Evolutionary conservation across 53 echinoderm and acorn worm species (phyloP).

Genomic region (Temnopleurus reevesii): DNA sequence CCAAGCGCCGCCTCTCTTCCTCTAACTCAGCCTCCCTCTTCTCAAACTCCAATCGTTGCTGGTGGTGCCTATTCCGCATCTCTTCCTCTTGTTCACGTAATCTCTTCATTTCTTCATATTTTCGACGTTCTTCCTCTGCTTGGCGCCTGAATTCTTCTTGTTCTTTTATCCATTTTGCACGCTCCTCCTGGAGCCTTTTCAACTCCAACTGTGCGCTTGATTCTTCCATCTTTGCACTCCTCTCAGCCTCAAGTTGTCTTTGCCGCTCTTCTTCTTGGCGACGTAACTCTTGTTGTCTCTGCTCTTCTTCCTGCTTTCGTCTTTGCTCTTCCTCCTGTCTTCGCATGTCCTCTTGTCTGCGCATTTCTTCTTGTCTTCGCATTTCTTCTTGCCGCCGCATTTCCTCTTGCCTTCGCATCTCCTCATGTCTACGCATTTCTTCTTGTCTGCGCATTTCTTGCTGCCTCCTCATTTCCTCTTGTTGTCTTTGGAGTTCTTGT

Average conservation of each 20-base stretch:
- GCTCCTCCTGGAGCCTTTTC: constrained; percentile 44
- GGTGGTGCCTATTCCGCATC: constrained; percentile 70
- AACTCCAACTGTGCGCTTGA: constrained; percentile 18
- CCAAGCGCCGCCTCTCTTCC: constrained; percentile 79
- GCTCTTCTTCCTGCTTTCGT: constrained; percentile 49
- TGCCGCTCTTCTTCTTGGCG: constrained; percentile 1
- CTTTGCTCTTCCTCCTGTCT: constrained; percentile 60
- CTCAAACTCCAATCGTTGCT: constrained; percentile 84
- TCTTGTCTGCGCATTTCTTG: constrained; percentile 36
- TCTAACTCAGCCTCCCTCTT: constrained; percentile 83
- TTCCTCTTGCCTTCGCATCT: constrained; percentile 62
- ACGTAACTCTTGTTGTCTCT: background rate
- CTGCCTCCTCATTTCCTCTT: constrained; percentile 42
- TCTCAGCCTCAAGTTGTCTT: constrained; percentile 39
- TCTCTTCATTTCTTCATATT: constrained; percentile 54
- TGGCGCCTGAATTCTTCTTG: constrained; percentile 46
- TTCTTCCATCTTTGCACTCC: constrained; percentile 13
- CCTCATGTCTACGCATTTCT: constrained; percentile 30
- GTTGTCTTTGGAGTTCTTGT: constrained; percentile 44
- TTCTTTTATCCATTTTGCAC: constrained; percentile 43
- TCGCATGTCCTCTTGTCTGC: constrained; percentile 22
- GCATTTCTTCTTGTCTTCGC: constrained; percentile 62
- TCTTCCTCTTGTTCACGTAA: constrained; percentile 77
- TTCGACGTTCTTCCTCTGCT: constrained; percentile 37
- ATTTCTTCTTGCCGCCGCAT: constrained; percentile 60